phyloP scores from a whole-genome alignment of 2,888 invertebrate genomes.

The Toxonevra muliebris region DNA sequence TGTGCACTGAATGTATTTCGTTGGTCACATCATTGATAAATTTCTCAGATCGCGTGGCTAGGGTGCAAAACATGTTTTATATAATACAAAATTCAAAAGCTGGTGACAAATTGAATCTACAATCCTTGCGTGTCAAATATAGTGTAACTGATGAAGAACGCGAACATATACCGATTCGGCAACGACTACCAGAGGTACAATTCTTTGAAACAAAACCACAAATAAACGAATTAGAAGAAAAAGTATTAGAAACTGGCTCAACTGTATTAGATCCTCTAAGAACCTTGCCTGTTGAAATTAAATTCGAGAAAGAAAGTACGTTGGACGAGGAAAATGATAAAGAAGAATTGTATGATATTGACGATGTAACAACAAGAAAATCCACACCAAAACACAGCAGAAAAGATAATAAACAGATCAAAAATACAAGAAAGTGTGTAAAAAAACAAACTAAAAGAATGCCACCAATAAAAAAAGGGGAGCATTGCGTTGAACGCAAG shows the following conservation, averaged over 20 bases:
- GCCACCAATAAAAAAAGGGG: no score
- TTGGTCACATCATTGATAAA: slow-evolving; percentile 52
- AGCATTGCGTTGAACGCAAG: no score
- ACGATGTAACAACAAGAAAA: background rate
- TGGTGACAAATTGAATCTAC: slow-evolving; percentile 18
- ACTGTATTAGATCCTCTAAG: slow-evolving; percentile 5
- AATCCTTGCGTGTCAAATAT: slow-evolving; percentile 40
- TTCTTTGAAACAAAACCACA: slow-evolving; percentile 48
- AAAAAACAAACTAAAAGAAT: background rate
- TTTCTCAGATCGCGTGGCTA: slow-evolving; percentile 54
- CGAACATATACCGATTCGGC: slow-evolving; percentile 36
- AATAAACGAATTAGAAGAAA: slow-evolving; percentile 25
- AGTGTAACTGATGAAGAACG: slow-evolving; percentile 44
- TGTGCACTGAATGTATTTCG: slow-evolving; percentile 55
- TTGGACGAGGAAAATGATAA: slow-evolving; percentile 13
- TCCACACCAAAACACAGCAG: background rate
- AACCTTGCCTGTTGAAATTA: slow-evolving; percentile 16
- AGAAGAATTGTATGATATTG: slow-evolving; percentile 27
- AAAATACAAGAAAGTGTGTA: background rate
- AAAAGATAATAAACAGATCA: background rate
- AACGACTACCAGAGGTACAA: slow-evolving; percentile 42
- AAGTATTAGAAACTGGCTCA: slow-evolving; percentile 5
- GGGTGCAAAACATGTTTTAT: slow-evolving; percentile 56
- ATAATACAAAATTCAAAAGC: slow-evolving; percentile 42
- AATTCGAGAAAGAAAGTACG: slow-evolving; percentile 39